Conservation (phyloP, 1,140 invertebrate genomes). For the Diachasma alloeum region DNA sequence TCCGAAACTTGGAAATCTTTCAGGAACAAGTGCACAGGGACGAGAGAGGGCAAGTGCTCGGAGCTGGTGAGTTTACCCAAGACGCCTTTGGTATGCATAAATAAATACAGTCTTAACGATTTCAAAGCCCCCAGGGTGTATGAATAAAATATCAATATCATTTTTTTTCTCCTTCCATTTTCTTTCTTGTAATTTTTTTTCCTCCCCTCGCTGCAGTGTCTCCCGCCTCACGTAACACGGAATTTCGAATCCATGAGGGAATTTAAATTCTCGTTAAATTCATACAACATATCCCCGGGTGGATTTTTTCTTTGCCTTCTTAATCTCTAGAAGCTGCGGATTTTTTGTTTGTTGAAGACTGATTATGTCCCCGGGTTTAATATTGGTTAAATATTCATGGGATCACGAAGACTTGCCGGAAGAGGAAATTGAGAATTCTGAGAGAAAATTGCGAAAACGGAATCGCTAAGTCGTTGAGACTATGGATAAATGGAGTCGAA, state of each 20-base stretch:
- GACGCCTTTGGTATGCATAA: conserved; percentile 21
- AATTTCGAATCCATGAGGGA: background rate
- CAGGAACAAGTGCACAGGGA: background rate
- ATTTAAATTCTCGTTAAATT: background rate
- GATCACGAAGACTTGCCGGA: background rate
- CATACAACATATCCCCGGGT: background rate
- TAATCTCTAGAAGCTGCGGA: background rate
- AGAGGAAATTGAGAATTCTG: background rate
- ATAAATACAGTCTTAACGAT: conserved; percentile 27
- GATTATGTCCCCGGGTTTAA: background rate
- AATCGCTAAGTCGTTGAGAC: too few species aligned
- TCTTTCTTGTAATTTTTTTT: background rate
- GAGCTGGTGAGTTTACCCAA: conserved; percentile 2
- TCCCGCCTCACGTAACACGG: background rate
- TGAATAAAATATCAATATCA: conserved; percentile 19
- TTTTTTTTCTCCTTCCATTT: background rate
- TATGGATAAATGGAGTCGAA: too few species aligned
- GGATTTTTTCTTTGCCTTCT: background rate
- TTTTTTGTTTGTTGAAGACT: background rate
- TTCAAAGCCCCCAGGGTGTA: conserved; percentile 9
- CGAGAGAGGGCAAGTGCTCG: background rate
- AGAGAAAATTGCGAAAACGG: background rate
- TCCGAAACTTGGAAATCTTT: background rate
- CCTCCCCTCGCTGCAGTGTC: background rate
- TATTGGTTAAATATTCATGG: conserved; percentile 1